A percentile compares a stretch with the other conserved stretches of the same genome.
phyloP scores from a whole-genome alignment of 2,797 vertebrate genomes.

The Catamblyrhynchus diadema region DNA sequence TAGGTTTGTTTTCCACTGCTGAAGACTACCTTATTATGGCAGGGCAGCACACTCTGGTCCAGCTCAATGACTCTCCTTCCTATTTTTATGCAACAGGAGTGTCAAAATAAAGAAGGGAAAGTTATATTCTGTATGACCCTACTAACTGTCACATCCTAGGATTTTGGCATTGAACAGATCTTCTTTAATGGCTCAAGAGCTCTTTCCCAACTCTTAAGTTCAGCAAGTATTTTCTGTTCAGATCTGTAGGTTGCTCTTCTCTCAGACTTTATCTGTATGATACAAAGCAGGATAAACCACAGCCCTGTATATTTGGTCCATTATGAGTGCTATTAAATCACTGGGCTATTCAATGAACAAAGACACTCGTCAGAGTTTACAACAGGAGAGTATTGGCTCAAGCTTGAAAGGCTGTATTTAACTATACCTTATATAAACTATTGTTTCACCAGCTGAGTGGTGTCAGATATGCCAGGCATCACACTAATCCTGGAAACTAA shows the following conservation, averaged over 20 bases:
- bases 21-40: background rate
- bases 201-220: background rate
- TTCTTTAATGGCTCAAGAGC: slow-evolving; percentile 2
- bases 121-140: background rate
- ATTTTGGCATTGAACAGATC: slow-evolving; percentile 52
- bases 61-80: background rate
- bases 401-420: slow-evolving; percentile 29
- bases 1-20: background rate
- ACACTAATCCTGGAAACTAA: background rate
- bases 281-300: slow-evolving; percentile 42
- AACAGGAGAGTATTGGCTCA: background rate
- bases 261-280: slow-evolving; percentile 39
- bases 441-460: background rate
- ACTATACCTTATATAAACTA: background rate
- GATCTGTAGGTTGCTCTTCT: background rate
- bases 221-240: slow-evolving; percentile 12
- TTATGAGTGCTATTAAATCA: slow-evolving; percentile 27
- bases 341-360: background rate
- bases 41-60: background rate
- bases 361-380: background rate
- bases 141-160: slow-evolving; percentile 21
- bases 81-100: background rate
- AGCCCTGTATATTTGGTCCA: background rate
- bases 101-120: slow-evolving; percentile 18
- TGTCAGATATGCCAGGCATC: background rate